Evolutionary conservation across 2,888 invertebrate species (phyloP), one percentile per base, ranked within the genome.

Genomic region (Muscina levida): DNA sequence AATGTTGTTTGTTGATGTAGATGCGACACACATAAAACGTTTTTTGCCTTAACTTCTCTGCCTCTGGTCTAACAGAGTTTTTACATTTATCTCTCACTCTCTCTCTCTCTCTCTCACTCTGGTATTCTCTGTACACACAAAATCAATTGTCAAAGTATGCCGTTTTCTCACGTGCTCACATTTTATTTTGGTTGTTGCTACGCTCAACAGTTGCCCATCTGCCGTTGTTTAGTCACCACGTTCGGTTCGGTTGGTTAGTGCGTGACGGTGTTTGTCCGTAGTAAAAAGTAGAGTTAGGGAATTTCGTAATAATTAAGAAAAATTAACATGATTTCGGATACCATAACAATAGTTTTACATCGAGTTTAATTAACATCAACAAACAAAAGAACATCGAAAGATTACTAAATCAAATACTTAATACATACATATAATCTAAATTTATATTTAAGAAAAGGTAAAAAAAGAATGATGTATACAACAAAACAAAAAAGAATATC

Each of bases 361-460:
- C n/a, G n/a, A n/a, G n/a, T n/a, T n/a, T n/a, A n/a, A n/a, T n/a
- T n/a, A n/a, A n/a, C n/a, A n/a, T n/a, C n/a, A n/a, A n/a, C n/a
- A n/a, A n/a, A n/a, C n/a, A n/a, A n/a, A n/a, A n/a, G n/a, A n/a
- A n/a, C n/a, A n/a, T n/a, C n/a, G n/a, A n/a, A n/a, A n/a, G n/a
- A n/a, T n/a, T n/a, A n/a, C n/a, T n/a, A n/a, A n/a, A n/a, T n/a
- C n/a, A n/a, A n/a, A n/a, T n/a, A n/a, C n/a, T n/a, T n/a, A n/a
- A n/a, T n/a, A n/a, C n/a, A n/a, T n/a, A n/a, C n/a, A n/a, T n/a
- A n/a, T n/a, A n/a, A n/a, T n/a, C n/a, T n/a, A n/a, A n/a, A n/a
- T n/a, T n/a, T n/a, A n/a, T 24, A n/a, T 39, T 37, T 11, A 59
- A 39, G 10, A 22, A 62, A 57, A 62, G 62, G 62, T 62, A 62